Conservation (phyloP, 2,113 vertebrate genomes). For the Aegithalos caudatus region DNA sequence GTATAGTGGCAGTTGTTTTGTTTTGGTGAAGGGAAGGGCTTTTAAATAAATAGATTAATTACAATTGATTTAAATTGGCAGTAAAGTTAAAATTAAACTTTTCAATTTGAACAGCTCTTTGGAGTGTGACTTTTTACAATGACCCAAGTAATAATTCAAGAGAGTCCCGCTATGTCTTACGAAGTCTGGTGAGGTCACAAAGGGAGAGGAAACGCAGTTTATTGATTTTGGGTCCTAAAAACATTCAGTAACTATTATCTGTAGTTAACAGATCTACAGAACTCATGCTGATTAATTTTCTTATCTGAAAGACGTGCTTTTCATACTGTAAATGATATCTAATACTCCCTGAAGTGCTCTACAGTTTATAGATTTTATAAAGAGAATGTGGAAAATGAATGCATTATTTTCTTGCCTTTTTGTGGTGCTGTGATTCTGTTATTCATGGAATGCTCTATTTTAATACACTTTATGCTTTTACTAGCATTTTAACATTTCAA, state of each 20-base stretch:
- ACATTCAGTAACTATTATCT: background rate
- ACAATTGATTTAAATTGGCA: background rate
- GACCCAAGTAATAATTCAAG: background rate
- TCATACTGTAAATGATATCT: background rate
- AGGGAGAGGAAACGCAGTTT: background rate
- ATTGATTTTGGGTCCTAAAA: background rate
- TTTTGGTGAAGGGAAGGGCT: background rate
- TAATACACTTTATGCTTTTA: conserved; percentile 37
- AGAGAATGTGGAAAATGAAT: conserved; percentile 20
- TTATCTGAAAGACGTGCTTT: conserved; percentile 1
- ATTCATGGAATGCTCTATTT: conserved; percentile 29
- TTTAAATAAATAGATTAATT: background rate
- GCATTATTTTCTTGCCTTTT: conserved; percentile 11
- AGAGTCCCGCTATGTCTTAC: background rate
- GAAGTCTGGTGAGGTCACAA: background rate
- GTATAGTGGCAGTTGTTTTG: background rate
- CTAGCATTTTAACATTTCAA: conserved; percentile 20
- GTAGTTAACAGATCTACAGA: background rate
- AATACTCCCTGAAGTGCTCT: background rate
- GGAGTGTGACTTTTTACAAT: background rate
- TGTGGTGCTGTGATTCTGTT: background rate
- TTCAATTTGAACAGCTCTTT: background rate
- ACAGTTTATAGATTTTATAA: conserved; percentile 18
- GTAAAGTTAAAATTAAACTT: background rate
- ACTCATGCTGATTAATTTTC: conserved; percentile 1